These are phyloP conservation scores for Styela plicata DNA, from an alignment of 23 tunicate species.

Conservation along the genomic window DNA sequence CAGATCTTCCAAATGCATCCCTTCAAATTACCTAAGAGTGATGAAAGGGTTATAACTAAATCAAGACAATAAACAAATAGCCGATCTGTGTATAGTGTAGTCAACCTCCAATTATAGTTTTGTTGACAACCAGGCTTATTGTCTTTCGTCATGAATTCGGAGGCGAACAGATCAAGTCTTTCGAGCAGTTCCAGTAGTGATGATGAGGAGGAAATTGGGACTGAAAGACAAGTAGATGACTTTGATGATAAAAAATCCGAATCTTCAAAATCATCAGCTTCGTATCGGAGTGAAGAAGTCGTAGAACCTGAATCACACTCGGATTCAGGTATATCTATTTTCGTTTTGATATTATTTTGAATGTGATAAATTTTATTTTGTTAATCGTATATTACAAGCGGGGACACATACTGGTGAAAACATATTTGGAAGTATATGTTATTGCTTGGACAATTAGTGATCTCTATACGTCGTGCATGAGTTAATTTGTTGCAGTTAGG, in stretches of 20 bases:
- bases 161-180: neutral
- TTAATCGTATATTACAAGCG: too few relatives aligned
- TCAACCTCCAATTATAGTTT: conserved; percentile 19
- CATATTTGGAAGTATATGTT: too few relatives aligned
- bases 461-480: too few relatives aligned
- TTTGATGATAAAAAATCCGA: too few relatives aligned
- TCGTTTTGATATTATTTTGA: neutral
- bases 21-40: too few relatives aligned
- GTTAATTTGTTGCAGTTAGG: too few relatives aligned
- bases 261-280: neutral
- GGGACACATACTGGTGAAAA: too few relatives aligned
- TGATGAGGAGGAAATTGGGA: neutral
- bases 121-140: conserved; percentile 32
- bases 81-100: neutral
- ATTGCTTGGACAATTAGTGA: too few relatives aligned
- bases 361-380: too few relatives aligned
- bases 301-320: neutral
- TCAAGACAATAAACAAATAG: neutral
- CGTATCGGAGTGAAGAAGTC: neutral
- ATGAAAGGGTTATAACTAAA: neutral
- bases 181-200: conserved; percentile 27
- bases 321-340: neutral
- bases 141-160: conserved; percentile 32
- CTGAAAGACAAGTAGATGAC: neutral
- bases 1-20: too few relatives aligned